Percentiles rank a stretch among this genome's conserved stretches.
Conservation (phyloP, 1,140 invertebrate genomes). For the Limonius californicus region DNA sequence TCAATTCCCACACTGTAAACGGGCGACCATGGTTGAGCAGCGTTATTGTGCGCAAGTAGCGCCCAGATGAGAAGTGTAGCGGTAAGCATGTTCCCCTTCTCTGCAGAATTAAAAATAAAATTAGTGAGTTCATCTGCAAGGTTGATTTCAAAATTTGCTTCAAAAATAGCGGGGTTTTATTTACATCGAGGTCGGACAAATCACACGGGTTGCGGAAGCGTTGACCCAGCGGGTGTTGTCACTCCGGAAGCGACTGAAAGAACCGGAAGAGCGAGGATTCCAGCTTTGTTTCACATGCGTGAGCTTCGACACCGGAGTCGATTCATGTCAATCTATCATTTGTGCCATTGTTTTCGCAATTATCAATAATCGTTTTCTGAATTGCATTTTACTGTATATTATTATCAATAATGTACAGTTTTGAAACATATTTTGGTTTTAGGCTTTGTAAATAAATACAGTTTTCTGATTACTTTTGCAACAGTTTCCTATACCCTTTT, state of each 20-base stretch:
- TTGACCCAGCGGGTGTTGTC: constrained; percentile 24
- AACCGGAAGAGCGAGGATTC: constrained; percentile 18
- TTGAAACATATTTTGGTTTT: no score
- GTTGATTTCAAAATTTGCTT: constrained; percentile 18
- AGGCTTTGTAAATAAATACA: no score
- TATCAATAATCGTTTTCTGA: no score
- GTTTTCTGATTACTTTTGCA: no score
- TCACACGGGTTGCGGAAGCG: constrained; percentile 5
- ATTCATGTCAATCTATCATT: background rate
- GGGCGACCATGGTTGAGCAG: background rate
- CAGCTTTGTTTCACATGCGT: constrained; percentile 1
- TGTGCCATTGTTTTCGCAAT: no score
- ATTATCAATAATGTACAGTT: no score
- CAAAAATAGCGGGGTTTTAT: constrained; percentile 17
- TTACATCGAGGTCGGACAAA: background rate
- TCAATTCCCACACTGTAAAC: background rate
- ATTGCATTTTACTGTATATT: no score
- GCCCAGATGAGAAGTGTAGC: background rate
- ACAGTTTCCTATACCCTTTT: no score
- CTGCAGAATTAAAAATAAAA: constrained; percentile 21
- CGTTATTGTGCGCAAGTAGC: background rate
- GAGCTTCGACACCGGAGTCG: background rate
- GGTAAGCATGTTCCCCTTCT: constrained; percentile 13
- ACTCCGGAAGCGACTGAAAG: constrained; percentile 26
- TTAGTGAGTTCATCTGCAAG: constrained; percentile 22